phyloP scores from a whole-genome alignment of 1,140 invertebrate species.

The Physella acuta region DNA sequence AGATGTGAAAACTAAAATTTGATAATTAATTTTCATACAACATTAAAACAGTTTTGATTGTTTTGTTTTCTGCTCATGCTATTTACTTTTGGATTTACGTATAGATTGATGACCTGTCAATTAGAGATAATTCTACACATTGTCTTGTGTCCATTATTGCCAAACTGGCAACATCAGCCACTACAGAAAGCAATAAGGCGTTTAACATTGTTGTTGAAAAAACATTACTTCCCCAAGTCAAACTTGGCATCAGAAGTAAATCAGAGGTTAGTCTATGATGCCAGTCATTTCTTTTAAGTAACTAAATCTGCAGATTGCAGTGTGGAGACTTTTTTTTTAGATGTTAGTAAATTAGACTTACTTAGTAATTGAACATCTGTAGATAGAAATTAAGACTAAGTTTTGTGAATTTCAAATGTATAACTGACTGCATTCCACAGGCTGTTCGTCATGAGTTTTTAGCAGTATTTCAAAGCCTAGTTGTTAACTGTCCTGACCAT shows the following conservation, averaged over 20 bases:
- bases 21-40: too few species aligned
- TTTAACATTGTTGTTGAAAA: slow-evolving; percentile 67
- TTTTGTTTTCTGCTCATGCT: not conserved
- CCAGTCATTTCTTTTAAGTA: too few species aligned
- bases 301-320: too few species aligned
- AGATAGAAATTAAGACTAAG: too few species aligned
- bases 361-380: too few species aligned
- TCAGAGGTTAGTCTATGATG: slow-evolving; percentile 40
- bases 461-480: slow-evolving; percentile 72
- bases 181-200: not conserved
- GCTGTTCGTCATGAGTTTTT: slow-evolving; percentile 74
- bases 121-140: slow-evolving; percentile 76
- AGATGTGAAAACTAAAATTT: too few species aligned
- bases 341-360: too few species aligned
- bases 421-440: slow-evolving; percentile 34
- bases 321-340: too few species aligned
- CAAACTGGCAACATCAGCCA: slow-evolving; percentile 34
- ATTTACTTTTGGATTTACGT: too few species aligned
- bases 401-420: slow-evolving; percentile 3
- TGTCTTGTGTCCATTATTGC: slow-evolving; percentile 71
- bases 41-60: too few species aligned
- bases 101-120: slow-evolving; percentile 76
- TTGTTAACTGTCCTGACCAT: slow-evolving; percentile 68
- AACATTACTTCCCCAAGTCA: slow-evolving; percentile 71
- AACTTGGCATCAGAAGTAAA: slow-evolving; percentile 67